These are phyloP conservation scores for Erebia epiphron DNA, from an alignment of 2,888 invertebrate species.

Conservation along the genomic window DNA sequence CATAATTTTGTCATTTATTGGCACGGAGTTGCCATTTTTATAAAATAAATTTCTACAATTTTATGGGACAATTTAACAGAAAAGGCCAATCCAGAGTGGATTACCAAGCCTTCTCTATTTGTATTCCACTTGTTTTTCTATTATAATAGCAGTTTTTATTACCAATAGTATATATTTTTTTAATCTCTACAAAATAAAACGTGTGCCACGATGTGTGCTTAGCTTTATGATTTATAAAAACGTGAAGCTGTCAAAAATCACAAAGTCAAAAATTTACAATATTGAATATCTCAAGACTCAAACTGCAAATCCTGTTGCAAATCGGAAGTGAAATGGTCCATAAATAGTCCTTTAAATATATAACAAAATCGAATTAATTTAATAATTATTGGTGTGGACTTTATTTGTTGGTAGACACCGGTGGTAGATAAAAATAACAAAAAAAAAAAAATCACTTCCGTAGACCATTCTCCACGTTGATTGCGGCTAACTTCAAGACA, in stretches of 20 bases:
- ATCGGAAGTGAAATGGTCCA: background rate
- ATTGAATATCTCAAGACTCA: no score
- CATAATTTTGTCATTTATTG: slow-evolving; percentile 3
- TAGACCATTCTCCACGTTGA: slow-evolving; percentile 62
- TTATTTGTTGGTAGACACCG: background rate
- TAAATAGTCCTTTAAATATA: no score
- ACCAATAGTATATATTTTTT: background rate
- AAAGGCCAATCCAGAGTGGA: no score
- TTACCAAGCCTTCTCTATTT: no score
- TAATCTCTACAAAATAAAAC: background rate
- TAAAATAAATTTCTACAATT: background rate
- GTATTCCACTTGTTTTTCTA: no score
- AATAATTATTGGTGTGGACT: no score
- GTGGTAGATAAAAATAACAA: slow-evolving; percentile 19
- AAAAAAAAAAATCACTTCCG: slow-evolving; percentile 51
- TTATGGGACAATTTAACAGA: background rate
- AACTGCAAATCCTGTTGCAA: background rate
- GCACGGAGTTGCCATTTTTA: background rate
- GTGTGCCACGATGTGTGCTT: background rate
- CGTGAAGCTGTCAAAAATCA: background rate
- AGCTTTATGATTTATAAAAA: background rate
- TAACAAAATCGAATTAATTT: no score
- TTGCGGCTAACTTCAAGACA: slow-evolving; percentile 76
- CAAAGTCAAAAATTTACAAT: background rate
- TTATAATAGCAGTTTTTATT: no score